A percentile compares a stretch with the other conserved stretches of the same genome.
Evolutionary conservation across 2,888 invertebrate genomes (phyloP).

Genomic region (Magallana nippona): DNA sequence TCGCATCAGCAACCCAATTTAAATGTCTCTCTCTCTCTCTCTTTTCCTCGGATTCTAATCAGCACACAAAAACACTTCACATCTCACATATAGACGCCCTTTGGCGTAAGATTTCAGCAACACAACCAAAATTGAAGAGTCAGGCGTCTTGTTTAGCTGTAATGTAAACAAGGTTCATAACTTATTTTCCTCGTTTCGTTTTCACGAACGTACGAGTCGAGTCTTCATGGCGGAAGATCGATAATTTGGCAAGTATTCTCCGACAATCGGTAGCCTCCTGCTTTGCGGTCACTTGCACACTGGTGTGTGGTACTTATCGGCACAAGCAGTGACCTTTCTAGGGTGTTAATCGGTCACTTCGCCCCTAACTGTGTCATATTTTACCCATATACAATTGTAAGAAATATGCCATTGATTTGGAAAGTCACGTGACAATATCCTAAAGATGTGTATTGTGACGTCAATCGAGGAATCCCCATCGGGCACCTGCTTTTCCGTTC

Average conservation of each 20-base stretch:
- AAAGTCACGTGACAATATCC: slow-evolving; percentile 47
- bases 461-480: slow-evolving; percentile 49
- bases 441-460: slow-evolving; percentile 48
- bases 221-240: slow-evolving; percentile 38
- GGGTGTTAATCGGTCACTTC: slow-evolving; percentile 4
- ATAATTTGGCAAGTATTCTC: slow-evolving; percentile 22
- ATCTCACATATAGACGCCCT: slow-evolving; percentile 21
- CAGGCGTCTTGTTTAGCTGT: slow-evolving; percentile 23
- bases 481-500: slow-evolving; percentile 44
- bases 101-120: slow-evolving; percentile 27
- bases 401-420: slow-evolving; percentile 27
- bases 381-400: slow-evolving; percentile 11
- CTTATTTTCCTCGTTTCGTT: slow-evolving; percentile 29
- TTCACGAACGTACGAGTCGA: slow-evolving; percentile 16
- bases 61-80: slow-evolving; percentile 19
- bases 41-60: background rate
- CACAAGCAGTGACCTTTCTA: slow-evolving; percentile 3
- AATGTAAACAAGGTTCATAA: slow-evolving; percentile 24
- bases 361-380: slow-evolving; percentile 17
- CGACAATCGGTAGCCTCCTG: background rate
- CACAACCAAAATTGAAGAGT: slow-evolving; percentile 20
- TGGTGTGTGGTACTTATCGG: background rate
- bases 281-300: background rate
- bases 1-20: slow-evolving; percentile 24
- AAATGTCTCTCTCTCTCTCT: background rate